A percentile compares a stretch with the other conserved stretches of the same genome.
Conservation (phyloP, 2,797 vertebrate genomes). For the Melanotaenia parkinsoni region DNA sequence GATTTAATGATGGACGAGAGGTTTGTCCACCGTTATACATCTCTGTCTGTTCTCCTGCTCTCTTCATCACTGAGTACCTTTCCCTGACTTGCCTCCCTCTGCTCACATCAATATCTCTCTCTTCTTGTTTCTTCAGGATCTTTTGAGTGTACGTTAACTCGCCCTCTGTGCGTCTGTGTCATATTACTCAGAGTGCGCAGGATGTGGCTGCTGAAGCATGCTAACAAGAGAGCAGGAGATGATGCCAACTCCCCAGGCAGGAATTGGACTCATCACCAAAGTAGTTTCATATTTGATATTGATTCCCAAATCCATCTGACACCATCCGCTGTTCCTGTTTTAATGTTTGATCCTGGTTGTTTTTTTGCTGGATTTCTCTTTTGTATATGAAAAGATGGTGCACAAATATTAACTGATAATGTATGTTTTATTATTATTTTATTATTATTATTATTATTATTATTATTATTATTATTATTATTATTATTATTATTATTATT, state of each 20-base stretch:
- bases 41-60: conserved; percentile 43
- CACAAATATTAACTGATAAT: conserved; percentile 7
- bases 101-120: conserved; percentile 43
- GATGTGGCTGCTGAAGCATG: conserved; percentile 51
- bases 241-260: conserved; percentile 56
- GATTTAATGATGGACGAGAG: conserved; percentile 57
- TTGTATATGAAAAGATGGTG: neutral
- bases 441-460: no score
- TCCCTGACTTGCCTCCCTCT: conserved; percentile 40
- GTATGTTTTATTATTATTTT: conserved; percentile 16
- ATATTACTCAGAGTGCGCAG: conserved; percentile 43
- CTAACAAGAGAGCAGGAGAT: conserved; percentile 53
- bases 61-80: conserved; percentile 39
- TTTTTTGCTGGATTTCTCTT: conserved; percentile 14
- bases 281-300: conserved; percentile 51
- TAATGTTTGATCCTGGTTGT: conserved; percentile 1
- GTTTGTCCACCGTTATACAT: conserved; percentile 47
- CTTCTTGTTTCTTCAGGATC: conserved; percentile 28
- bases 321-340: conserved; percentile 29
- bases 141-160: conserved; percentile 44
- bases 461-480: neutral
- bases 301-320: conserved; percentile 46
- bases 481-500: neutral
- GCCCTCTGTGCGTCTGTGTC: conserved; percentile 52
- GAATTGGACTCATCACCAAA: conserved; percentile 44